These are phyloP conservation scores for Ceratina japonica DNA, from an alignment of 1,140 invertebrate genomes.

Conservation along the genomic window DNA sequence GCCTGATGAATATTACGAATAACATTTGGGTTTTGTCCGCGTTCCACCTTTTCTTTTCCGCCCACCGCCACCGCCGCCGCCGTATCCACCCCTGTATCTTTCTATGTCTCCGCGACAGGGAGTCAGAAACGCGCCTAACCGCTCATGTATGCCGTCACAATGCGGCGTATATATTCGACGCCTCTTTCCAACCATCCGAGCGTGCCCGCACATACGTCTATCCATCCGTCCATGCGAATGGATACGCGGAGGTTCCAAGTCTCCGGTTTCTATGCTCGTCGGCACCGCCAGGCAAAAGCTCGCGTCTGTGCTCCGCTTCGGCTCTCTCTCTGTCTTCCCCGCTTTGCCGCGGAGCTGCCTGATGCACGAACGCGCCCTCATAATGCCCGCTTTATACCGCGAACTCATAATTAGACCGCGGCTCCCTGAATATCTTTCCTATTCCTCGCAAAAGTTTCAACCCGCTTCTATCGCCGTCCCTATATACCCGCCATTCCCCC, in stretches of 20 bases:
- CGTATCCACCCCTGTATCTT: background rate
- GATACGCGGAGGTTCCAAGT: constrained; percentile 66
- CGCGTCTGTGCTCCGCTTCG: no score
- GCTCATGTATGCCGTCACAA: constrained; percentile 43
- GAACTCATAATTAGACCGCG: constrained; percentile 71
- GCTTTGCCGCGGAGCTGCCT: constrained; percentile 43
- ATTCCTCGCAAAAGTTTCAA: constrained; percentile 55
- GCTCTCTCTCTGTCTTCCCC: no score
- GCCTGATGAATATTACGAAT: constrained; percentile 67
- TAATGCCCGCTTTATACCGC: constrained; percentile 52
- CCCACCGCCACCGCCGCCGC: background rate
- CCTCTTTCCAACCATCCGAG: constrained; percentile 49
- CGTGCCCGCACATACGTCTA: constrained; percentile 56
- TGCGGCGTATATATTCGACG: constrained; percentile 41
- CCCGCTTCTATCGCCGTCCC: constrained; percentile 3
- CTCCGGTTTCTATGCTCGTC: constrained; percentile 56
- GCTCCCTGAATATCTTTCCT: constrained; percentile 60
- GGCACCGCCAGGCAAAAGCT: constrained; percentile 30
- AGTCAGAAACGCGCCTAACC: constrained; percentile 37
- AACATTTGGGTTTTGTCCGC: constrained; percentile 67
- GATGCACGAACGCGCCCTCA: constrained; percentile 45
- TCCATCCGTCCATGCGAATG: constrained; percentile 35
- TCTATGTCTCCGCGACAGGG: background rate
- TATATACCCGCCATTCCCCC: background rate
- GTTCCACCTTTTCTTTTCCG: constrained; percentile 23